Evolutionary conservation across 64 coral and sea anemone species (phyloP).

Genomic region (Astreopora myriophthalma): DNA sequence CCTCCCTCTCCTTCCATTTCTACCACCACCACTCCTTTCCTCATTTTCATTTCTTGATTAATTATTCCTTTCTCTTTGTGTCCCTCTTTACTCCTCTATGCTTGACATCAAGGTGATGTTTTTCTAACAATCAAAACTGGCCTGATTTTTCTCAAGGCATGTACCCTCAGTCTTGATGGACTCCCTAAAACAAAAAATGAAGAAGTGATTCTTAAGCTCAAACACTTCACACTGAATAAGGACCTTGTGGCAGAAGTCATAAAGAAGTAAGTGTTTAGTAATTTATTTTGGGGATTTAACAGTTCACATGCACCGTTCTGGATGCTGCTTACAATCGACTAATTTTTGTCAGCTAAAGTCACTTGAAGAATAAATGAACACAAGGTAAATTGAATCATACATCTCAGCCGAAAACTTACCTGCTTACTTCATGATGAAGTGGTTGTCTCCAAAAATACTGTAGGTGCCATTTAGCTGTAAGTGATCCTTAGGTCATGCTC

Average conservation of each 20-base stretch:
- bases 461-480: no score
- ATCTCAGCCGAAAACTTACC: no score
- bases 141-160: conserved; percentile 54
- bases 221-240: conserved; percentile 70
- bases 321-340: no score
- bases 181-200: conserved; percentile 93
- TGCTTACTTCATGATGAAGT: no score
- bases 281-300: not conserved
- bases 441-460: no score
- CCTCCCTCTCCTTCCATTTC: not conserved
- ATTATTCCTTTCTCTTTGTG: not conserved
- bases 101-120: not conserved
- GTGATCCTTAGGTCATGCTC: no score
- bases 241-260: conserved; percentile 79
- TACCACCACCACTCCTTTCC: not conserved
- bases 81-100: not conserved
- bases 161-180: conserved; percentile 62
- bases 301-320: no score
- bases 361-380: no score
- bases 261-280: conserved; percentile 46
- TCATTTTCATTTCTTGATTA: not conserved
- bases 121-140: not conserved
- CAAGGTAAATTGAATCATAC: no score
- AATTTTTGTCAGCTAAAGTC: no score
- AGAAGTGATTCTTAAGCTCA: conserved; percentile 82